Evolutionary conservation across 2,888 invertebrate species (phyloP).

Genomic region (Slavum lentiscoides): DNA sequence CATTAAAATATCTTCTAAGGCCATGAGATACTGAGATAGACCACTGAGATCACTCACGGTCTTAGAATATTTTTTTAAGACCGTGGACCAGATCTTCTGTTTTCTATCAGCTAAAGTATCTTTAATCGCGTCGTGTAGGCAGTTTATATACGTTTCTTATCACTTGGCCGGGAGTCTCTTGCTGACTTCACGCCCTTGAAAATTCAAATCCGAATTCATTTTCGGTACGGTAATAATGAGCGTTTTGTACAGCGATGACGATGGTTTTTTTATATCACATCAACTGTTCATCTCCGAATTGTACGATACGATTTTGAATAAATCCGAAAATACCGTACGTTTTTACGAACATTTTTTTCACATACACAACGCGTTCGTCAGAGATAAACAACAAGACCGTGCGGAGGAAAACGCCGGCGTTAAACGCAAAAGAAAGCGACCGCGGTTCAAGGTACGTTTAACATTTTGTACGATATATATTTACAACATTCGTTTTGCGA

Average conservation of each 20-base stretch:
- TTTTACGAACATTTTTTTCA: slow-evolving; percentile 51
- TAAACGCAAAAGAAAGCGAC: slow-evolving; percentile 36
- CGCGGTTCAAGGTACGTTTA: neutral
- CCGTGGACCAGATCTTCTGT: too few relatives aligned
- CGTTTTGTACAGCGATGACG: slow-evolving; percentile 59
- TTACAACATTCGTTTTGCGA: too few relatives aligned
- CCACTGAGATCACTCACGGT: too few relatives aligned
- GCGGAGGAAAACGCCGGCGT: neutral
- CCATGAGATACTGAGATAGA: too few relatives aligned
- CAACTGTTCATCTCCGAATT: slow-evolving; percentile 60
- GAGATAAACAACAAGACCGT: neutral
- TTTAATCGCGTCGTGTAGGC: too few relatives aligned
- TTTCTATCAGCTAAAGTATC: too few relatives aligned
- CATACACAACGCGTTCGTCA: slow-evolving; percentile 22
- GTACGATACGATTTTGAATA: slow-evolving; percentile 60
- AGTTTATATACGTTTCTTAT: too few relatives aligned
- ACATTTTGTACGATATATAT: neutral
- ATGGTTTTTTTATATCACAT: slow-evolving; percentile 64
- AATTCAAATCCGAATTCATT: neutral
- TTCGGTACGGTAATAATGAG: slow-evolving; percentile 59
- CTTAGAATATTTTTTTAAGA: too few relatives aligned
- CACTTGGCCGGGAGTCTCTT: too few relatives aligned
- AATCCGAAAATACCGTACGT: slow-evolving; percentile 31
- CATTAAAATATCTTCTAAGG: too few relatives aligned
- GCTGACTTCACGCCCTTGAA: too few relatives aligned